Evolutionary conservation across 1,140 invertebrate genomes (phyloP).

Genomic region (Drosophila tristis): DNA sequence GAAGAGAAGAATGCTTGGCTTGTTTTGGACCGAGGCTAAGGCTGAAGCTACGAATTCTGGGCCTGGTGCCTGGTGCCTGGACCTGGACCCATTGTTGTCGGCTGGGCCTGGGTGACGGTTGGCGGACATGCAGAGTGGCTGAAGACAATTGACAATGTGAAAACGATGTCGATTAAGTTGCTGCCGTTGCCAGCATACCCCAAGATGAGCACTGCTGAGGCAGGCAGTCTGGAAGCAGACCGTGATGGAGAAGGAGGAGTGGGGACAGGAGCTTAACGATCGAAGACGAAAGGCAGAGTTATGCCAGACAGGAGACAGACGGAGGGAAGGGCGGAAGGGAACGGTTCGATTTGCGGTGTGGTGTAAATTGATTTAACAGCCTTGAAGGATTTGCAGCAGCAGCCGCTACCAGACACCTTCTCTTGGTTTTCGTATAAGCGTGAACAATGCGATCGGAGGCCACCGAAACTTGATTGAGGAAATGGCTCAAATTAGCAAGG

Average conservation of each 20-base stretch:
- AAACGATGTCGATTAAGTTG: conserved; percentile 81
- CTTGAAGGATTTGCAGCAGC: conserved; percentile 73
- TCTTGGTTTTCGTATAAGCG: conserved; percentile 43
- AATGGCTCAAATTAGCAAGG: conserved; percentile 44
- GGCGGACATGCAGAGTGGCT: conserved; percentile 75
- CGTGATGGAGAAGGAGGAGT: conserved; percentile 8
- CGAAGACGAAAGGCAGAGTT: conserved; percentile 69
- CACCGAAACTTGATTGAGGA: conserved; percentile 54
- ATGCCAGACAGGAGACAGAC: conserved; percentile 35
- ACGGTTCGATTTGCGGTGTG: conserved; percentile 13
- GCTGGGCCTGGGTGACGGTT: conserved; percentile 58
- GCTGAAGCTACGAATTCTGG: conserved; percentile 3
- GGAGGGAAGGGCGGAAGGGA: background rate
- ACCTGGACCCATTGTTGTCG: conserved; percentile 42
- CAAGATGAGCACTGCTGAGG: conserved; percentile 3
- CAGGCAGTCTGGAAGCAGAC: conserved; percentile 2
- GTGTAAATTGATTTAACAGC: conserved; percentile 81
- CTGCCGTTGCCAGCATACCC: conserved; percentile 62
- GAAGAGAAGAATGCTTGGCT: conserved; percentile 28
- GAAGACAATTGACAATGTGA: conserved; percentile 80
- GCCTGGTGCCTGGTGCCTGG: background rate
- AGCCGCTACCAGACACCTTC: conserved; percentile 47
- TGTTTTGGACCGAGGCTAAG: conserved; percentile 42
- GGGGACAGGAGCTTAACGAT: conserved; percentile 52
- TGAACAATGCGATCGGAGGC: conserved; percentile 60